Percentiles rank a stretch among this genome's conserved stretches.
Evolutionary conservation across 2,888 invertebrate species (phyloP).

Genomic region (Prosapia bicincta): DNA sequence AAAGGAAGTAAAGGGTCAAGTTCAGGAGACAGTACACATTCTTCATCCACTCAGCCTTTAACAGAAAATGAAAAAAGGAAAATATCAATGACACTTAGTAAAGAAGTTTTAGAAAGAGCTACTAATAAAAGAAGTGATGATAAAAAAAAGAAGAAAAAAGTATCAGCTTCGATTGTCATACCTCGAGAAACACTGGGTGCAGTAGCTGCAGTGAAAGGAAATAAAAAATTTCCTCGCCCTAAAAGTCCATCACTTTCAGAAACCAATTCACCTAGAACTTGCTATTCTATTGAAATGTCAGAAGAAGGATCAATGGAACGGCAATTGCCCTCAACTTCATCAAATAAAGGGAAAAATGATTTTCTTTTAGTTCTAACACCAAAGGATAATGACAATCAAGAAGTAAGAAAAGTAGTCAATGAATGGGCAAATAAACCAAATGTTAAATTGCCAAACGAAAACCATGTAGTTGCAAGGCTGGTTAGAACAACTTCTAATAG

Average conservation of each 20-base stretch:
- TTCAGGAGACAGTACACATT: constrained; percentile 21
- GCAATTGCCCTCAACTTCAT: constrained; percentile 14
- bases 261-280: constrained; percentile 49
- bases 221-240: constrained; percentile 43
- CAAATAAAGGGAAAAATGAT: constrained; percentile 44
- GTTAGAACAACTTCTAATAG: constrained; percentile 53
- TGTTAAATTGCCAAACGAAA: constrained; percentile 11
- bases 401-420: constrained; percentile 45
- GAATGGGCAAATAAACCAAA: constrained; percentile 49
- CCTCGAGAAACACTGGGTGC: constrained; percentile 58
- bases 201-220: constrained; percentile 52
- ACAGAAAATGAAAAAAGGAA: constrained; percentile 70
- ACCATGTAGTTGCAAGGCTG: constrained; percentile 39
- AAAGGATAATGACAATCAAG: constrained; percentile 41
- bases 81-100: constrained; percentile 67
- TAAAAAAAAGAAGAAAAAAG: constrained; percentile 44
- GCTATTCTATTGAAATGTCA: constrained; percentile 49
- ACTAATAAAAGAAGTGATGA: constrained; percentile 47
- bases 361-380: constrained; percentile 50
- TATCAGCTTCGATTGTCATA: constrained; percentile 40
- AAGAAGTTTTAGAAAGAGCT: constrained; percentile 66
- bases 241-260: constrained; percentile 41
- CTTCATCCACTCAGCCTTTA: constrained; percentile 40
- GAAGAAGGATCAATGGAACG: constrained; percentile 43
- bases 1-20: constrained; percentile 25